Conservation (phyloP, 2,113 vertebrate genomes). For the Choloepus hoffmanni region DNA sequence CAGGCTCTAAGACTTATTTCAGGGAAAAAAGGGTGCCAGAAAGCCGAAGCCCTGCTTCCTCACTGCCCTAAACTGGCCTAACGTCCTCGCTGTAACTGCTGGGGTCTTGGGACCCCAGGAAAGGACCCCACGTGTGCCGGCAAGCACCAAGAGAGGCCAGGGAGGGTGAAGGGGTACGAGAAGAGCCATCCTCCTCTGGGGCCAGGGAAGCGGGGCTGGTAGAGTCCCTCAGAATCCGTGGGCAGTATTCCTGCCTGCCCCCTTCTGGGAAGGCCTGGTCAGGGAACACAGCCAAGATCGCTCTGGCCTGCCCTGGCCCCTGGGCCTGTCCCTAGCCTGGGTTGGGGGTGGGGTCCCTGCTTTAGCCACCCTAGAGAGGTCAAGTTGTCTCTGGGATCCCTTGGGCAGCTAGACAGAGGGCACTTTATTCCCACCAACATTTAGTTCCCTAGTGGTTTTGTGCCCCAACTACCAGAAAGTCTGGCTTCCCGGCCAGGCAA, state of each 20-base stretch:
- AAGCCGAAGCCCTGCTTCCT: neutral
- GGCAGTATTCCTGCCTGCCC: neutral
- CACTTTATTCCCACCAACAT: neutral
- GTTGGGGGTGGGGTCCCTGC: neutral
- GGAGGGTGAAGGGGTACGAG: too few relatives aligned
- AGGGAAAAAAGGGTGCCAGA: neutral
- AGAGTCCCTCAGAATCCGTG: neutral
- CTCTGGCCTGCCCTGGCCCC: neutral
- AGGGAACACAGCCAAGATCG: neutral
- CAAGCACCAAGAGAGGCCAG: too few relatives aligned
- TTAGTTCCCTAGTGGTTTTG: neutral
- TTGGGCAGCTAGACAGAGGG: neutral
- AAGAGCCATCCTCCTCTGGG: fast-evolving
- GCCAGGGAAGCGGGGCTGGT: neutral
- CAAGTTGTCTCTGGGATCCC: neutral
- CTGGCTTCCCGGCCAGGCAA: neutral
- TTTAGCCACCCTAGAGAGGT: neutral
- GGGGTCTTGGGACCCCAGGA: too few relatives aligned
- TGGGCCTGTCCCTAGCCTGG: neutral
- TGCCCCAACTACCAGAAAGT: neutral
- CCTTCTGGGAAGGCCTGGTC: neutral
- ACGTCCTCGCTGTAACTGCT: fast-evolving
- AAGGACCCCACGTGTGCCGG: fast-evolving
- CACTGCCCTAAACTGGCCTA: neutral
- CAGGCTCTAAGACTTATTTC: neutral